These are phyloP conservation scores for Vandiemenella viatica DNA, from an alignment of 2,888 invertebrate species.

Conservation along the genomic window DNA sequence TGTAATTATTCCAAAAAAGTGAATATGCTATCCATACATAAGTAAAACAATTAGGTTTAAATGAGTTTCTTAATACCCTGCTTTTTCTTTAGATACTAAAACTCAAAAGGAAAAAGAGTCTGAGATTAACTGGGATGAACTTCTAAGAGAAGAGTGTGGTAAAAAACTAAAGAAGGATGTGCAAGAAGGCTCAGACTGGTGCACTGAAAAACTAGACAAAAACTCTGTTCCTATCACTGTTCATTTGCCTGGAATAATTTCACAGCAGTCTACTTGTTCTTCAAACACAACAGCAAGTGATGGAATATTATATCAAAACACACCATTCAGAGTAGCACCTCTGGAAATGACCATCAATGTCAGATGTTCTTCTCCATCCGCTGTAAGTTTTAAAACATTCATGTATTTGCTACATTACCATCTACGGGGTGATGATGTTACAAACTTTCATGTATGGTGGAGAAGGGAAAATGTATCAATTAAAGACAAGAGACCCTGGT, in stretches of 20 bases:
- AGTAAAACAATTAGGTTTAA: too few relatives aligned
- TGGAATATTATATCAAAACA: constrained; percentile 29
- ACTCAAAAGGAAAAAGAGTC: too few relatives aligned
- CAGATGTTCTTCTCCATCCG: constrained; percentile 27
- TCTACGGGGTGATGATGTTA: too few relatives aligned
- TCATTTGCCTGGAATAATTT: constrained; percentile 28
- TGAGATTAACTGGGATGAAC: constrained; percentile 11
- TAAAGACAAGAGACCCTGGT: too few relatives aligned
- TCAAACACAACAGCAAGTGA: neutral
- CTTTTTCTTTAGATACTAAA: too few relatives aligned
- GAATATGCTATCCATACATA: too few relatives aligned
- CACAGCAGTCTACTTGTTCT: constrained; percentile 20
- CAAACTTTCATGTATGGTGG: too few relatives aligned
- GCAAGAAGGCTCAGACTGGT: neutral
- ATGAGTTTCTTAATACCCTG: too few relatives aligned
- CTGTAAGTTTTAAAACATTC: constrained; percentile 24
- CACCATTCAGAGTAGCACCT: constrained; percentile 29
- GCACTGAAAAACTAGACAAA: constrained; percentile 15
- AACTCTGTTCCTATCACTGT: constrained; percentile 26
- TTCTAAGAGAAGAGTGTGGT: neutral
- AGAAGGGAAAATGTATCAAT: too few relatives aligned
- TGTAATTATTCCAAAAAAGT: too few relatives aligned
- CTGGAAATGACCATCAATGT: constrained; percentile 32
- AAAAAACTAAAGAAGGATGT: neutral
- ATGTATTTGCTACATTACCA: too few relatives aligned